Conservation (phyloP, 2,888 invertebrate species). For the Pardosa pseudoannulata region DNA sequence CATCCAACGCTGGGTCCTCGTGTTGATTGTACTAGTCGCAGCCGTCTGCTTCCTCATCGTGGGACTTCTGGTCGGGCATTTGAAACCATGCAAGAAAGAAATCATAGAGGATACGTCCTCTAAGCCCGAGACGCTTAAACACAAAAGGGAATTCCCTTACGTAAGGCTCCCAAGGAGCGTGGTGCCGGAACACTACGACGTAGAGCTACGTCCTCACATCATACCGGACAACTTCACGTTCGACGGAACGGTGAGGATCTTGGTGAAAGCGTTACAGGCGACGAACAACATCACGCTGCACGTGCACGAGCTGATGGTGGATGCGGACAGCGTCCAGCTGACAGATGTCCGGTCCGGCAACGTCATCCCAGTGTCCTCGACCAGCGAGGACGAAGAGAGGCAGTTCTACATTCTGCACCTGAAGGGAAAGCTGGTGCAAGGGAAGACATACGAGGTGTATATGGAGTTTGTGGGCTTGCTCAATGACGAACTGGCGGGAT, state of each 20-base stretch:
- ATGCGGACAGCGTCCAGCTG: slow-evolving; percentile 80
- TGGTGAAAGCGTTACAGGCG: slow-evolving; percentile 81
- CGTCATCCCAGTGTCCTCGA: slow-evolving; percentile 13
- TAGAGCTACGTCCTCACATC: slow-evolving; percentile 66
- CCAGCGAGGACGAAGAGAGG: slow-evolving; percentile 75
- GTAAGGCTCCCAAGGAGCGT: slow-evolving; percentile 55
- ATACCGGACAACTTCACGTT: slow-evolving; percentile 64
- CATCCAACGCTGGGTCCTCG: slow-evolving; percentile 36
- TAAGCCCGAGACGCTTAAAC: too few relatives aligned
- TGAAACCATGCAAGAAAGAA: slow-evolving; percentile 25
- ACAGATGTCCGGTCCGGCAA: background rate
- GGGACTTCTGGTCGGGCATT: slow-evolving; percentile 48
- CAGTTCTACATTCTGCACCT: slow-evolving; percentile 85
- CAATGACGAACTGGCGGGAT: slow-evolving; percentile 87
- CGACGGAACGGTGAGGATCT: slow-evolving; percentile 72
- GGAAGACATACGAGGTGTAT: slow-evolving; percentile 83
- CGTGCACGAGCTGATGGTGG: slow-evolving; percentile 84
- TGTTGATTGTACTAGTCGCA: background rate
- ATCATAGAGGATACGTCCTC: too few relatives aligned
- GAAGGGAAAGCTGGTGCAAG: slow-evolving; percentile 81
- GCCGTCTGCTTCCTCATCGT: slow-evolving; percentile 17
- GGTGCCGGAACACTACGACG: slow-evolving; percentile 68
- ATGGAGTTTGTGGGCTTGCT: slow-evolving; percentile 85
- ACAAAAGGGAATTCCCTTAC: slow-evolving; percentile 29
- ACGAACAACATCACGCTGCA: slow-evolving; percentile 86